phyloP scores from a whole-genome alignment of 2,888 invertebrate genomes.

The Sinelater perroti region DNA sequence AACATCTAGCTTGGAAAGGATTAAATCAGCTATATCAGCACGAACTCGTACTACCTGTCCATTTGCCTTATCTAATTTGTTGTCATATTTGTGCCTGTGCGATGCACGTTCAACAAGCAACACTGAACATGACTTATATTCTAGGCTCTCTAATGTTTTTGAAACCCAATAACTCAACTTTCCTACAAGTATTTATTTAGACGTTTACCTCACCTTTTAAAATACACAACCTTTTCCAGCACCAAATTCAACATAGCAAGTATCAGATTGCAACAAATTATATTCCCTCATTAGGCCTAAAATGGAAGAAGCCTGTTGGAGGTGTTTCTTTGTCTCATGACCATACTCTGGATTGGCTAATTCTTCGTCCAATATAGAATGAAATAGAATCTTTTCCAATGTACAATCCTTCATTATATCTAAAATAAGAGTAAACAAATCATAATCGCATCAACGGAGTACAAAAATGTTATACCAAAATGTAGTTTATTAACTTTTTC shows the following conservation, averaged over 20 bases:
- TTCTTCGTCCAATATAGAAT: conserved; percentile 63
- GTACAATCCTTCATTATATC: conserved; percentile 56
- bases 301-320: conserved; percentile 81
- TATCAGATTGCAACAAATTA: conserved; percentile 67
- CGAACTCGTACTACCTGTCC: conserved; percentile 56
- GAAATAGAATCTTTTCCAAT: conserved; percentile 57
- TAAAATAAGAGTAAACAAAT: conserved; percentile 23
- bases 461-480: conserved; percentile 47
- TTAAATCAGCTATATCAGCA: conserved; percentile 83
- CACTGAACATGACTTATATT: conserved; percentile 63
- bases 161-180: conserved; percentile 82
- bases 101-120: conserved; percentile 82
- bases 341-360: conserved; percentile 66
- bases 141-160: conserved; percentile 64
- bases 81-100: conserved; percentile 83
- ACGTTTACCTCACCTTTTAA: not conserved
- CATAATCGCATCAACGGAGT: too few species aligned
- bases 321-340: conserved; percentile 73
- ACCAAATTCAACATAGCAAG: conserved; percentile 86
- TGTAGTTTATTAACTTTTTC: conserved; percentile 60
- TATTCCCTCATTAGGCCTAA: conserved; percentile 73
- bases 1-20: conserved; percentile 66
- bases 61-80: conserved; percentile 62
- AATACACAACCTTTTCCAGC: conserved; percentile 80
- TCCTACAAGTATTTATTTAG: conserved; percentile 60